A percentile compares a stretch with the other conserved stretches of the same genome.
These are phyloP conservation scores for Microcebus ravelobensis DNA, from an alignment of 2,113 vertebrate species.

Conservation along the genomic window DNA sequence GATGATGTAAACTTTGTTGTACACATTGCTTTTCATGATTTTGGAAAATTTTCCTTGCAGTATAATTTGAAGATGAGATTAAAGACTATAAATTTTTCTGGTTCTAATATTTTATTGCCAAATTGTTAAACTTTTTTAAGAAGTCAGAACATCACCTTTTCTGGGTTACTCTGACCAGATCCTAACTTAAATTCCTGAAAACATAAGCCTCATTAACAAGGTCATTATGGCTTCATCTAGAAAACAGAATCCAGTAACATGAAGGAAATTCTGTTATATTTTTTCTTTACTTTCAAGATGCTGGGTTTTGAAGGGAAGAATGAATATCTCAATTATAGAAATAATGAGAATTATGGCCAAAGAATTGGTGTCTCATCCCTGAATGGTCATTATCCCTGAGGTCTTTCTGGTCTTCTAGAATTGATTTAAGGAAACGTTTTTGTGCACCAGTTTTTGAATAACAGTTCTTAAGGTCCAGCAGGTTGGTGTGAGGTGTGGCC, in stretches of 20 bases:
- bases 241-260: slow-evolving; percentile 49
- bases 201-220: slow-evolving; percentile 56
- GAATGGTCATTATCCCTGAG: slow-evolving; percentile 83
- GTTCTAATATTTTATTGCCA: slow-evolving; percentile 67
- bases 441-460: slow-evolving; percentile 86
- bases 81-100: slow-evolving; percentile 60
- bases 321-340: slow-evolving; percentile 82
- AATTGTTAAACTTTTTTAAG: slow-evolving; percentile 49
- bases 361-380: slow-evolving; percentile 87
- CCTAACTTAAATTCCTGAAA: slow-evolving; percentile 68
- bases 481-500: slow-evolving; percentile 52
- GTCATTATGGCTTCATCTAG: slow-evolving; percentile 16
- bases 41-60: slow-evolving; percentile 37
- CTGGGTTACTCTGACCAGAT: slow-evolving; percentile 56
- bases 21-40: slow-evolving; percentile 39
- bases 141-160: slow-evolving; percentile 58
- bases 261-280: slow-evolving; percentile 2
- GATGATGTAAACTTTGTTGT: slow-evolving; percentile 33
- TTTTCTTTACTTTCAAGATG: slow-evolving; percentile 63
- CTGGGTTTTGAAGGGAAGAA: slow-evolving; percentile 58
- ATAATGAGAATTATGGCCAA: slow-evolving; percentile 86
- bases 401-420: slow-evolving; percentile 81
- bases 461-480: slow-evolving; percentile 85
- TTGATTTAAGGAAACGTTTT: slow-evolving; percentile 77
- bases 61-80: slow-evolving; percentile 51